phyloP scores from a whole-genome alignment of 1,140 invertebrate species.

The Drosophila azteca region DNA sequence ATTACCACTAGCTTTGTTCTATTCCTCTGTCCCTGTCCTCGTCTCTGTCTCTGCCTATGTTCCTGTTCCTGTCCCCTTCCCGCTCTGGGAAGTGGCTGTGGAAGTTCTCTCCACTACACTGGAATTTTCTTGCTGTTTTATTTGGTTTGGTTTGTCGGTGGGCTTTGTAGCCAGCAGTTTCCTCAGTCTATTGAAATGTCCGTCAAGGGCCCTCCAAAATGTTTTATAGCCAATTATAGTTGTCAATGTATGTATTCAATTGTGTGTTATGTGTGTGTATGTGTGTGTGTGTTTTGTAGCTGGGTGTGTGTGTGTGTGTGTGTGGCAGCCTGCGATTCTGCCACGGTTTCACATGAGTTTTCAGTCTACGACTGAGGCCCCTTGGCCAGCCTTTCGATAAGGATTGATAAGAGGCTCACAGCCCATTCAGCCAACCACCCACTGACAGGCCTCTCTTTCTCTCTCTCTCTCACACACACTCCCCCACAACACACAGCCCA shows the following conservation, averaged over 20 bases:
- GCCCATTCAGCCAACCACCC: conserved; percentile 41
- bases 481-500: background rate
- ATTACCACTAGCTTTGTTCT: too few species aligned
- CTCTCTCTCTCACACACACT: background rate
- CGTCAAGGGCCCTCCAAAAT: conserved; percentile 48
- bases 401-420: conserved; percentile 54
- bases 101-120: background rate
- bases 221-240: conserved; percentile 59
- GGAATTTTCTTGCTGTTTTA: too few species aligned
- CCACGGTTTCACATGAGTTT: conserved; percentile 12
- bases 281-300: conserved; percentile 22
- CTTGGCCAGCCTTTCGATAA: conserved; percentile 54
- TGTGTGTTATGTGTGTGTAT: conserved; percentile 34
- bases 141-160: conserved; percentile 3
- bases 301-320: conserved; percentile 17
- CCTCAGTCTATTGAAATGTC: conserved; percentile 56
- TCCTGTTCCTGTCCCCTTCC: too few species aligned
- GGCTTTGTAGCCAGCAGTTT: conserved; percentile 3
- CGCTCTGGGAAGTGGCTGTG: background rate
- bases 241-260: conserved; percentile 46
- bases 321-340: background rate
- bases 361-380: conserved; percentile 8
- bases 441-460: conserved; percentile 21
- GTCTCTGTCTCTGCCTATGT: too few species aligned
- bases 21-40: background rate